Percentiles rank a stretch among this genome's conserved stretches.
Conservation (phyloP, 2,888 invertebrate genomes). For the Pyrrhosoma nymphula region DNA sequence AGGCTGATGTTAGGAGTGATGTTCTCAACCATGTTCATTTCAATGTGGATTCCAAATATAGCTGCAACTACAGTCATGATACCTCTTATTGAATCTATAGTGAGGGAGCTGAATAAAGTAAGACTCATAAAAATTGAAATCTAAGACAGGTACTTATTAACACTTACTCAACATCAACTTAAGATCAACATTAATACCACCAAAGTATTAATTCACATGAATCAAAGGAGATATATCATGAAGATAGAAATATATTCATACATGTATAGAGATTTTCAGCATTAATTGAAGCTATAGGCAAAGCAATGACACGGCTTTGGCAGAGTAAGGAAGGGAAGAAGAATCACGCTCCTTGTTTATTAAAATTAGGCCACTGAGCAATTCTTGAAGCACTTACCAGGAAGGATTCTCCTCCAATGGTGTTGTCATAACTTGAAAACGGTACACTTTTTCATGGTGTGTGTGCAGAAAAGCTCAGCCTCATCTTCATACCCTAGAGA, state of each 20-base stretch:
- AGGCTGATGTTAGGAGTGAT: background rate
- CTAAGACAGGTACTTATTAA: background rate
- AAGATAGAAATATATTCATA: background rate
- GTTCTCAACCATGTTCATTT: conserved; percentile 2
- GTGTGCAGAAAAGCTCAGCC: no score
- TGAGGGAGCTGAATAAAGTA: background rate
- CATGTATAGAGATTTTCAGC: no score
- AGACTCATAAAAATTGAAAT: background rate
- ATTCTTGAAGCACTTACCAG: background rate
- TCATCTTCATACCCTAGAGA: no score
- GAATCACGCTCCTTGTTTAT: background rate
- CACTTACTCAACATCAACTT: no score
- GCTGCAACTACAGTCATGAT: background rate
- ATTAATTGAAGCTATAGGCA: no score
- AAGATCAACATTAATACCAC: no score
- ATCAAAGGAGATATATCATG: background rate
- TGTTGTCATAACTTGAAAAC: no score
- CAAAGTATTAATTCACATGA: background rate
- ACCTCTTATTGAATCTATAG: background rate
- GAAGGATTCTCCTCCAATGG: no score
- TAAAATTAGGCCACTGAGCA: background rate
- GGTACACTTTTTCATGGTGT: no score
- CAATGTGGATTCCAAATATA: conserved; percentile 11
- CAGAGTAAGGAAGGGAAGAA: background rate
- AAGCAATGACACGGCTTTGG: background rate